Evolutionary conservation across 2,113 vertebrate genomes (phyloP).

Genomic region (Scomber japonicus): DNA sequence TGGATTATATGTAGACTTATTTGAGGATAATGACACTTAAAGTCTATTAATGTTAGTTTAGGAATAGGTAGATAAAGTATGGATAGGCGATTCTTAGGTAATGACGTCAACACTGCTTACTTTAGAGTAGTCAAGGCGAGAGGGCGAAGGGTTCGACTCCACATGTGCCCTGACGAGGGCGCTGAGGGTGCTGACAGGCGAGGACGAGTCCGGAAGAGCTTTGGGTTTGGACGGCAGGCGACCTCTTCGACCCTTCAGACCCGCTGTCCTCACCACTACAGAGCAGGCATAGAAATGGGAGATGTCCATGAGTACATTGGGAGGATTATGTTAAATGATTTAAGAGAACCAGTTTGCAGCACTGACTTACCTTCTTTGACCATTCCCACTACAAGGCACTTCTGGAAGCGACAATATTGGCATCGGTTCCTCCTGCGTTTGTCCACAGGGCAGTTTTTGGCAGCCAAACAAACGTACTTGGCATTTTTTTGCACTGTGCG

Average conservation of each 20-base stretch:
- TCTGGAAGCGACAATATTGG: constrained; percentile 96
- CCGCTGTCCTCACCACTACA: constrained; percentile 95
- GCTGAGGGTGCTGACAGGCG: constrained; percentile 89
- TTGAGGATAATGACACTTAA: too few species aligned
- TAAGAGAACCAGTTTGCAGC: too few species aligned
- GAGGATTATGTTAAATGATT: too few species aligned
- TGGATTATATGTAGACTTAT: too few species aligned
- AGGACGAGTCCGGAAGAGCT: constrained; percentile 89
- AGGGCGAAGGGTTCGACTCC: constrained; percentile 94
- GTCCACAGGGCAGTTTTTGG: constrained; percentile 96
- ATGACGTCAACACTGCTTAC: constrained; percentile 81
- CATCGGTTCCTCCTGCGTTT: constrained; percentile 94
- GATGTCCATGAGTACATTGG: not conserved
- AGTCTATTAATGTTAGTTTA: too few species aligned
- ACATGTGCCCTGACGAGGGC: constrained; percentile 94
- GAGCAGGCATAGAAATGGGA: constrained; percentile 32
- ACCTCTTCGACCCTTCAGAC: constrained; percentile 94
- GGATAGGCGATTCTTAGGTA: too few species aligned
- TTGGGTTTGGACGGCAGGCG: constrained; percentile 96
- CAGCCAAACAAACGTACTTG: constrained; percentile 96
- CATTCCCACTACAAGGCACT: constrained; percentile 96
- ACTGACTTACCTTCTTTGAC: constrained; percentile 93
- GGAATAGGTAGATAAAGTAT: too few species aligned
- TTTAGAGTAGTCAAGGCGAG: constrained; percentile 94
- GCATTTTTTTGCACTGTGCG: constrained; percentile 98